A percentile compares a stretch with the other conserved stretches of the same genome.
Evolutionary conservation across 37 sponge, comb jelly and placozoan species (phyloP).

Genomic region (Ianthella basta): DNA sequence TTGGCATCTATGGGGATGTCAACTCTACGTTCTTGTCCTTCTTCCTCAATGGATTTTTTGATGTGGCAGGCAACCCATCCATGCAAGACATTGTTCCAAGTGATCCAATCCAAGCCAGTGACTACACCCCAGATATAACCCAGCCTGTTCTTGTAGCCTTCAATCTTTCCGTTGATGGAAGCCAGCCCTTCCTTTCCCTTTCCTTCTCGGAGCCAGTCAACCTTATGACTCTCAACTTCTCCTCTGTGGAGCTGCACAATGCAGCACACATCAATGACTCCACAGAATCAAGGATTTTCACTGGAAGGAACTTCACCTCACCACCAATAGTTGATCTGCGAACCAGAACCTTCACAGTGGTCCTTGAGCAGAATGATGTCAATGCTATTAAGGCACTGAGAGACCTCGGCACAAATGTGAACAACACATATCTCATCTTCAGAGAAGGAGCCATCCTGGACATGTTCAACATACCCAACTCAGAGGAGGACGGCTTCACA

Average conservation of each 20-base stretch:
- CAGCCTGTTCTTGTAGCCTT: constrained; percentile 59
- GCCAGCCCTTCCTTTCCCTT: constrained; percentile 43
- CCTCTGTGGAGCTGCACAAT: constrained; percentile 74
- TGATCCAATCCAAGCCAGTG: constrained; percentile 33
- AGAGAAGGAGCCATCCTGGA: constrained; percentile 59
- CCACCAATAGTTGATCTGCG: neutral
- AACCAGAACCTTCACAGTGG: neutral
- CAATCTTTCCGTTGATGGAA: constrained; percentile 33
- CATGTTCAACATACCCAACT: constrained; percentile 60
- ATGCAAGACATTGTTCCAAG: neutral
- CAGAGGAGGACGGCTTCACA: constrained; percentile 56
- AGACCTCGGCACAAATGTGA: constrained; percentile 56
- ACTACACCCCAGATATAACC: constrained; percentile 65
- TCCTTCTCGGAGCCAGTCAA: constrained; percentile 76
- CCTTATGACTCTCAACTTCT: constrained; percentile 39
- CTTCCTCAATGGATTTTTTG: constrained; percentile 45
- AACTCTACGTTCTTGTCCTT: constrained; percentile 70
- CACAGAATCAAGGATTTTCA: constrained; percentile 29
- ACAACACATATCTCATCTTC: constrained; percentile 76
- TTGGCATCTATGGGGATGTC: neutral
- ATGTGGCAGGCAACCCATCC: constrained; percentile 70
- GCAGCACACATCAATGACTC: constrained; percentile 43
- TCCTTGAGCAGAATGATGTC: constrained; percentile 43
- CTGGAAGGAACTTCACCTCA: constrained; percentile 8
- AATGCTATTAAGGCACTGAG: constrained; percentile 62